phyloP scores from a whole-genome alignment of 2,888 invertebrate species.

The Zaprionus obscuricornis region DNA sequence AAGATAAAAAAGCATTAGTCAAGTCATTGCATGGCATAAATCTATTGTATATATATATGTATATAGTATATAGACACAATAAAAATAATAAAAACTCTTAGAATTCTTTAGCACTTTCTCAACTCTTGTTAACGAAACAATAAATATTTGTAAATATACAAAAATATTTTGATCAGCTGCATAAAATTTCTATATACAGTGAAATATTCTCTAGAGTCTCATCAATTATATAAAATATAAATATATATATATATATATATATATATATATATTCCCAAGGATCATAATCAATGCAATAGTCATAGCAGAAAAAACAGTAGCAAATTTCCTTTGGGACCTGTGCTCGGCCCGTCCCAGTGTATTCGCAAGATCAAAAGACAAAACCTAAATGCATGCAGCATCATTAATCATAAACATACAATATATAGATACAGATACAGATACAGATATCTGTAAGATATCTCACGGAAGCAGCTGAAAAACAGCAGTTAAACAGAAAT shows the following conservation, averaged over 20 bases:
- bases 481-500: constrained; percentile 7
- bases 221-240: constrained; percentile 54
- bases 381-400: constrained; percentile 1
- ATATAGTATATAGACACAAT: too few species aligned
- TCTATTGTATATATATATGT: constrained; percentile 31
- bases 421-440: constrained; percentile 33
- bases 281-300: too few species aligned
- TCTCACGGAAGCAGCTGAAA: constrained; percentile 59
- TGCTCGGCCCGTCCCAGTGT: too few species aligned
- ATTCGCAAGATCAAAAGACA: constrained; percentile 12
- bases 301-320: constrained; percentile 67
- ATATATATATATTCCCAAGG: constrained; percentile 17
- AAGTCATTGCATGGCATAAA: constrained; percentile 39
- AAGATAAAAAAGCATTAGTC: constrained; percentile 2
- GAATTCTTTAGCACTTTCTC: too few species aligned
- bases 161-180: constrained; percentile 77
- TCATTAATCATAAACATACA: constrained; percentile 48
- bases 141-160: constrained; percentile 38
- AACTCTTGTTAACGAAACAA: too few species aligned
- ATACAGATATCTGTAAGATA: background rate
- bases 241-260: constrained; percentile 8
- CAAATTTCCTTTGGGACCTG: constrained; percentile 56
- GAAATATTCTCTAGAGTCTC: constrained; percentile 60
- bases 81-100: too few species aligned
- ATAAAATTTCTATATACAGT: constrained; percentile 8